Evolutionary conservation across 2,113 vertebrate species (phyloP).

Genomic region (Poicephalus gulielmi): DNA sequence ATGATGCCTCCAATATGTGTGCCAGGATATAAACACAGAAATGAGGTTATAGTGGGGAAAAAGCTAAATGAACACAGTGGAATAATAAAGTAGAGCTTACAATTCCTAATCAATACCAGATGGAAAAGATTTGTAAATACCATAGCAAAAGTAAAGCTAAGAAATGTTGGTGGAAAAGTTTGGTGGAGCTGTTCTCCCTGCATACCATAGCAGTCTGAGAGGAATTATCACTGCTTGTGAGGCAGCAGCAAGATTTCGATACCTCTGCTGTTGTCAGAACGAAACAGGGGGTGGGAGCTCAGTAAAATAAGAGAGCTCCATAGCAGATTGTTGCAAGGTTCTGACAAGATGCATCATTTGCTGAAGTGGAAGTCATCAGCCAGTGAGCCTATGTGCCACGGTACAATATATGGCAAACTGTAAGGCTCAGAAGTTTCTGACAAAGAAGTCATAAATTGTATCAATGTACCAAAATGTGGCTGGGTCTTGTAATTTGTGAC

Average conservation of each 20-base stretch:
- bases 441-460: background rate
- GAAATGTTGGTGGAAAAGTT: background rate
- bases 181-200: background rate
- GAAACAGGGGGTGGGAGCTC: background rate
- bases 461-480: background rate
- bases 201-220: background rate
- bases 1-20: background rate
- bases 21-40: background rate
- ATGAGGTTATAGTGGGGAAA: background rate
- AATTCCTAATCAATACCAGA: constrained; percentile 22
- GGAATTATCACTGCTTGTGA: background rate
- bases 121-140: constrained; percentile 24
- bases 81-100: background rate
- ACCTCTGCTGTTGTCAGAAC: background rate
- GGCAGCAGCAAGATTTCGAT: background rate
- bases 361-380: background rate
- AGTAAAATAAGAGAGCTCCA: background rate
- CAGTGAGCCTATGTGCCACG: background rate
- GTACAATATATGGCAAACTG: background rate
- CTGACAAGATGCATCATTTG: background rate
- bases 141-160: constrained; percentile 10
- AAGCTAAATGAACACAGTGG: background rate
- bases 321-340: background rate
- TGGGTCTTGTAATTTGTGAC: background rate
- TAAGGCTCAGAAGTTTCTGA: background rate